Base-by-base conservation (phyloP, 1,140 invertebrate genomes). In the Papilio glaucus region DNA sequence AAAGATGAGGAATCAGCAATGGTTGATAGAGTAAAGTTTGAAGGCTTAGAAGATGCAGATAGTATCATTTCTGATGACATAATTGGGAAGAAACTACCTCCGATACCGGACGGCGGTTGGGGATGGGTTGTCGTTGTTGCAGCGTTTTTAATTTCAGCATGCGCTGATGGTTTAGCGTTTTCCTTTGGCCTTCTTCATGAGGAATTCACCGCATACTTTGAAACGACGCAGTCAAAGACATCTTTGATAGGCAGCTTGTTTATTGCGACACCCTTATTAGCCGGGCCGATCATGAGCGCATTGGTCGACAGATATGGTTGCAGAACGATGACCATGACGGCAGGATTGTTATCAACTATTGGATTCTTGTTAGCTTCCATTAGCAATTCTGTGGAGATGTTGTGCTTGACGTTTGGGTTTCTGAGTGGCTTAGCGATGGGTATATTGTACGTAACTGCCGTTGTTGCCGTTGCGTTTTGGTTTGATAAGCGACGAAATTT, bases 391-490 rank as follows among this genome's bases (percentile, higher is more conserved):
- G 94, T 97, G 37, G 95, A 94, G 82, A 92, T 97, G 86, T 93
- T 98, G 70, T 97, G 96, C 89, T 78, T 98, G 45, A 98, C 97
- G 0, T 97, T 98, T 85, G 97, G 97, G 0, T 94, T 98, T 4
- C 93, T 98, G n/a, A 96, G 97, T 15, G 97, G 97, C 1, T 91
- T 98, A 37, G 97, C 97, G 0, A 94, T 98, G 89, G 96, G 97
- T 4, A 93, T 98, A 39, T 96, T 97, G 69, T 97, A 97, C 84
- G 97, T 98, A 1, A 97, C 98, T 1, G 96, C 96, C 1, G 97
- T 98, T 8, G 98, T 99, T 0, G 95, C 95, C n/a, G 98, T 99
- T 53, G 98, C 98, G 4, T 98, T 97, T 87, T 99, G 99, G 95
- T 99, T 99, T 82, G 98, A 99, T 77, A 97, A 97, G 77, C 96